Conservation (phyloP, 1,140 invertebrate species). For the Pogonognathellus flavescens region DNA sequence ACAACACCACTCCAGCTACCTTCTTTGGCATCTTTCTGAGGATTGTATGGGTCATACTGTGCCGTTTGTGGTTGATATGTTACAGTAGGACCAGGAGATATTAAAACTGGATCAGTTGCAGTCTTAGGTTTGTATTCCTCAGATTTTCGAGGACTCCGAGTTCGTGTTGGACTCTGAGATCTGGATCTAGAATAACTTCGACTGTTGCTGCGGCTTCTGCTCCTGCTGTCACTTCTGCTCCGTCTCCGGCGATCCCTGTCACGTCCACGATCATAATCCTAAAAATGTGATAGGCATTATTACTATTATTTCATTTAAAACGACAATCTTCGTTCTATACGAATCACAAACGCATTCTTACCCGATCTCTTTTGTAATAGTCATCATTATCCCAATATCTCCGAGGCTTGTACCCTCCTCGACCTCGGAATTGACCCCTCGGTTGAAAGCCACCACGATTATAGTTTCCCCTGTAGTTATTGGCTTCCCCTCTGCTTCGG, state of each 20-base stretch:
- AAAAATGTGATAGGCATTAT: neutral
- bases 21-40: conserved; percentile 39
- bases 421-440: conserved; percentile 28
- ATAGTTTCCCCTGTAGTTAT: conserved; percentile 39
- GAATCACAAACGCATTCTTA: conserved; percentile 40
- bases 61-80: conserved; percentile 27
- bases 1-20: conserved; percentile 22
- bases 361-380: conserved; percentile 58
- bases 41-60: conserved; percentile 51
- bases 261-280: conserved; percentile 54
- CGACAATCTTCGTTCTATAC: neutral
- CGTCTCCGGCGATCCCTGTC: conserved; percentile 27
- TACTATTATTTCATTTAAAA: neutral
- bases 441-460: conserved; percentile 19
- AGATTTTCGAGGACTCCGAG: conserved; percentile 18
- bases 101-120: neutral
- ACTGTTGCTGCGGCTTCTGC: conserved; percentile 55
- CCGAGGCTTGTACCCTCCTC: conserved; percentile 54
- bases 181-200: conserved; percentile 49
- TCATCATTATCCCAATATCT: conserved; percentile 66
- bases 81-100: neutral
- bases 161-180: conserved; percentile 35
- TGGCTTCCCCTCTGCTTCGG: conserved; percentile 45
- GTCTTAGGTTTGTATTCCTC: conserved; percentile 54
- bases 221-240: conserved; percentile 52